phyloP scores from a whole-genome alignment of 2,888 invertebrate species.

The Apamea anceps region DNA sequence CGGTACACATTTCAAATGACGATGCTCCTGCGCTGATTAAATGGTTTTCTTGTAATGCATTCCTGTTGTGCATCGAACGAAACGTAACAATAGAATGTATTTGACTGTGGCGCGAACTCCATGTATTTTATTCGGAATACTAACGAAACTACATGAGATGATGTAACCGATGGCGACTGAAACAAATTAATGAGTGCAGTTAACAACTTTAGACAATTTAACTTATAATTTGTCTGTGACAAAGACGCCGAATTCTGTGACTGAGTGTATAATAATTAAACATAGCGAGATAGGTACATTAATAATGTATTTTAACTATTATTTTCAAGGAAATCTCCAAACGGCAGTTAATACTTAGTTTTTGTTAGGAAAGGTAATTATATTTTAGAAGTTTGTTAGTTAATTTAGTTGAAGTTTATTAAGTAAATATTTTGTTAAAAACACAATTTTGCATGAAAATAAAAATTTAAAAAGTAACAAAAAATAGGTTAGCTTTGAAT shows the following conservation, averaged over 20 bases:
- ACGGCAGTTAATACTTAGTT: neutral
- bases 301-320: neutral
- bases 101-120: conserved; percentile 38
- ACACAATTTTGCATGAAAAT: neutral
- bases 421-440: neutral
- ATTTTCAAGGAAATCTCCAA: too few species aligned
- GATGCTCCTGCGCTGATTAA: conserved; percentile 63
- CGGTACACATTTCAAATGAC: conserved; percentile 71
- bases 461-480: neutral
- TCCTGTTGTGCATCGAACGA: conserved; percentile 60
- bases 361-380: neutral
- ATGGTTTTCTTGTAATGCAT: conserved; percentile 68
- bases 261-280: conserved; percentile 2
- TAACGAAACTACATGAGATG: conserved; percentile 54
- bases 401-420: too few species aligned
- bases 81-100: conserved; percentile 53
- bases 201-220: conserved; percentile 60
- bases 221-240: conserved; percentile 51
- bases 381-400: neutral
- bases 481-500: neutral
- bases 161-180: conserved; percentile 61
- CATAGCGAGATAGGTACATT: neutral
- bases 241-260: conserved; percentile 37
- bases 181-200: conserved; percentile 62
- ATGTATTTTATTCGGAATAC: conserved; percentile 57